Conservation (phyloP, 2,888 invertebrate species). For the Sinotaia quadrata region DNA sequence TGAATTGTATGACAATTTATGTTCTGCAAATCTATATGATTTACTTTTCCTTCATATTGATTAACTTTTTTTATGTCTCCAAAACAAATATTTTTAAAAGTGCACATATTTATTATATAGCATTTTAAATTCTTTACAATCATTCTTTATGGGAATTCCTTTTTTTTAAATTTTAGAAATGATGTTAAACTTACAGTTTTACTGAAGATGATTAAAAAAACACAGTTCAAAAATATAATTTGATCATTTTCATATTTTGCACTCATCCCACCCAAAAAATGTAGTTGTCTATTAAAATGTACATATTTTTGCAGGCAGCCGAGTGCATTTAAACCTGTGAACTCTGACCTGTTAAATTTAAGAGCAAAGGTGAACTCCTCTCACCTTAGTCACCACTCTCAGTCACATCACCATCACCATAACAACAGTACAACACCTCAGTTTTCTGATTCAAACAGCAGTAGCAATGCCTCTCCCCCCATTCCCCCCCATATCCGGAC, state of each 20-base stretch:
- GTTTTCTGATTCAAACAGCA: conserved; percentile 13
- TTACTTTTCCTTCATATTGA: too few species aligned
- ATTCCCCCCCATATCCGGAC: conserved; percentile 27
- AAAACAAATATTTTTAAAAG: too few species aligned
- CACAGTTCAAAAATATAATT: background rate
- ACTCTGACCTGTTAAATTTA: conserved; percentile 44
- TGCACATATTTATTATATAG: too few species aligned
- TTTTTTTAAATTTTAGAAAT: too few species aligned
- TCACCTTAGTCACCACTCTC: conserved; percentile 14
- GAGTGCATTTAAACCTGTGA: conserved; percentile 50
- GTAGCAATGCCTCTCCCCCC: conserved; percentile 20
- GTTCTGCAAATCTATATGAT: too few species aligned
- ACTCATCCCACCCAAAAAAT: too few species aligned
- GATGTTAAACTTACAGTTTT: too few species aligned
- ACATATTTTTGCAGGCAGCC: conserved; percentile 39
- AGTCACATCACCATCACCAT: conserved; percentile 23
- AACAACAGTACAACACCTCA: conserved; percentile 31
- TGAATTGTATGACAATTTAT: too few species aligned
- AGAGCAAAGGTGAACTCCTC: conserved; percentile 36
- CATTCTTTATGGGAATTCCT: too few species aligned
- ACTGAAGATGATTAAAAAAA: background rate
- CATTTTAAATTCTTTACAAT: too few species aligned
- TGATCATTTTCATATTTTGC: background rate
- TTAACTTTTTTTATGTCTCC: too few species aligned
- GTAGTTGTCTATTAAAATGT: too few species aligned